phyloP scores from a whole-genome alignment of 2,113 vertebrate genomes.

The Coturnix japonica region DNA sequence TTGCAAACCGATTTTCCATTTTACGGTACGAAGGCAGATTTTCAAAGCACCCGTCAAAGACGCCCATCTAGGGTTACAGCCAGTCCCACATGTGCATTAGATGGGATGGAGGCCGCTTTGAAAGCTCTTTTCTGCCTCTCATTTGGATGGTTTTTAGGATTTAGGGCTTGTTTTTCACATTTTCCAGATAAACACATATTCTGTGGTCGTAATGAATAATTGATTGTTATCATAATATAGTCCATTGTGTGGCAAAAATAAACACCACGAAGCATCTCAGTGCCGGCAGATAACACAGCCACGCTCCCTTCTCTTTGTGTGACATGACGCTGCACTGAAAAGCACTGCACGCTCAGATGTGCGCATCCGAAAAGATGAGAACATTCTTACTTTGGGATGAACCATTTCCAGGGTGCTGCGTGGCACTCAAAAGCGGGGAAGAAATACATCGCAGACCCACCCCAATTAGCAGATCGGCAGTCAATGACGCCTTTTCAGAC shows the following conservation, averaged over 20 bases:
- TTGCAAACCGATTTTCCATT: neutral
- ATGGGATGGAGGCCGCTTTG: neutral
- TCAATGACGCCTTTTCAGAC: neutral
- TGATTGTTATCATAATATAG: neutral
- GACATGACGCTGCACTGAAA: neutral
- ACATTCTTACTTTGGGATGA: neutral
- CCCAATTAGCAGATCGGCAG: neutral
- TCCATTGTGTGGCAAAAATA: neutral
- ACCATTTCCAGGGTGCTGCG: neutral
- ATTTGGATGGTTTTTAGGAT: neutral
- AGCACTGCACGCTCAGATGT: neutral
- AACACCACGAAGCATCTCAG: neutral
- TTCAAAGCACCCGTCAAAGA: neutral
- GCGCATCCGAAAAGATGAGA: neutral
- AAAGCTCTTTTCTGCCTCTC: slow-evolving; percentile 28
- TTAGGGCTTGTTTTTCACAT: neutral
- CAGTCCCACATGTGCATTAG: neutral
- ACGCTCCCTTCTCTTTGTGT: neutral
- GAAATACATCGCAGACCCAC: neutral
- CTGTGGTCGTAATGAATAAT: slow-evolving; percentile 10
- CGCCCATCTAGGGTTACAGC: neutral
- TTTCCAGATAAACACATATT: neutral
- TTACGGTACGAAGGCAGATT: neutral
- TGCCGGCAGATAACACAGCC: neutral
- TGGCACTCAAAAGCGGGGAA: neutral